Percentiles rank a stretch among this genome's conserved stretches.
Conservation (phyloP, 2,888 invertebrate genomes). For the Scrobipalpa costella region DNA sequence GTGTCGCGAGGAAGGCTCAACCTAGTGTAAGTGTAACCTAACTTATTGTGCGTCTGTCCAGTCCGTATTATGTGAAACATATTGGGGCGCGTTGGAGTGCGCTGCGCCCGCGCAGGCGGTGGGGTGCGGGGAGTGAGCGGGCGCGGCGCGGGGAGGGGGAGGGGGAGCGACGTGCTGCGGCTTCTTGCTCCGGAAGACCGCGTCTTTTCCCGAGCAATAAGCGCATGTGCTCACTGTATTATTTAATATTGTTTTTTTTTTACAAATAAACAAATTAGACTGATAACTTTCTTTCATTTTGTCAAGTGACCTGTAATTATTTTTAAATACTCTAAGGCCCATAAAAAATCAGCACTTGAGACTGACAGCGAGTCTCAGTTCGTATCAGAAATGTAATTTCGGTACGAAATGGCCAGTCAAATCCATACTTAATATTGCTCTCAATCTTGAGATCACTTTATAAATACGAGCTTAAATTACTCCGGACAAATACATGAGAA, state of each 20-base stretch:
- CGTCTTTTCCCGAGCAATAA: constrained; percentile 79
- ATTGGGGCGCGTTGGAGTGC: constrained; percentile 2
- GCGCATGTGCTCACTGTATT: constrained; percentile 73
- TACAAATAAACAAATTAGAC: constrained; percentile 79
- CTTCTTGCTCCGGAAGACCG: constrained; percentile 80
- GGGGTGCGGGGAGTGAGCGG: constrained; percentile 24
- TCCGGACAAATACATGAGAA: too few relatives aligned
- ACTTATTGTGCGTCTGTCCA: constrained; percentile 40
- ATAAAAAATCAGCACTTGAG: too few relatives aligned
- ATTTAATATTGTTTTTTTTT: constrained; percentile 70
- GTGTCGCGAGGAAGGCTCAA: constrained; percentile 48
- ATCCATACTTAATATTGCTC: too few relatives aligned
- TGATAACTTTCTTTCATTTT: constrained; percentile 56
- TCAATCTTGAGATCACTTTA: too few relatives aligned
- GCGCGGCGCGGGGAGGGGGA: constrained; percentile 30
- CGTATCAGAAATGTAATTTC: too few relatives aligned
- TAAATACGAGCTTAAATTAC: too few relatives aligned
- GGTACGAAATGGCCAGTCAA: too few relatives aligned
- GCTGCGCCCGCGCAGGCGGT: constrained; percentile 10
- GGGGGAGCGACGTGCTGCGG: constrained; percentile 41
- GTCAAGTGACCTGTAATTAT: constrained; percentile 19
- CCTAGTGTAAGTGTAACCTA: constrained; percentile 43
- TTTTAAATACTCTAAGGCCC: neutral
- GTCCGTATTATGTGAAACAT: constrained; percentile 11
- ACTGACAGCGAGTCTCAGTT: too few relatives aligned